Percentiles rank a stretch among this genome's conserved stretches.
These are phyloP conservation scores for Agrotis ipsilon DNA, from an alignment of 2,888 invertebrate genomes.

Conservation along the genomic window DNA sequence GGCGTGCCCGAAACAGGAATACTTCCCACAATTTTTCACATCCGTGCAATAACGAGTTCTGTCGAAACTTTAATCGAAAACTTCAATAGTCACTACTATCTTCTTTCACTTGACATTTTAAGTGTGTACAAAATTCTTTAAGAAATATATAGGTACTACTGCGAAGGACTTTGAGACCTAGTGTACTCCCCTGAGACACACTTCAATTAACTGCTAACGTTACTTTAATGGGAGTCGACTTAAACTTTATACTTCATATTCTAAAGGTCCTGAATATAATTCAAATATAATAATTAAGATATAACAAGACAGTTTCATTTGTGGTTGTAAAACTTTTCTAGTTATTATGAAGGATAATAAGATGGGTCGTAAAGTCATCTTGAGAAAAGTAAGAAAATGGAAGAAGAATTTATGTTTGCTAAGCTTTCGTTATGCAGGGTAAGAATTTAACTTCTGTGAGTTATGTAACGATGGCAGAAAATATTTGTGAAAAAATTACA, in stretches of 20 bases:
- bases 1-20: too few relatives aligned
- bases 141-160: constrained; percentile 23
- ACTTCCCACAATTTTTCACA: constrained; percentile 14
- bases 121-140: constrained; percentile 25
- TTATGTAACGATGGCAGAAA: not conserved
- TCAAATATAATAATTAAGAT: constrained; percentile 53
- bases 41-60: constrained; percentile 45
- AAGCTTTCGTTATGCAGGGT: constrained; percentile 1
- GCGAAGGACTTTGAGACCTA: constrained; percentile 9
- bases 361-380: constrained; percentile 21
- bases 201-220: constrained; percentile 40
- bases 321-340: constrained; percentile 27
- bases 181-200: constrained; percentile 32
- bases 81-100: constrained; percentile 17
- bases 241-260: constrained; percentile 38
- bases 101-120: constrained; percentile 39
- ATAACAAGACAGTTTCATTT: constrained; percentile 44
- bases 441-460: not conserved
- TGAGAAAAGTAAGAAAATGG: constrained; percentile 22
- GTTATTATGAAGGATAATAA: constrained; percentile 39
- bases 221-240: constrained; percentile 42
- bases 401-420: constrained; percentile 12
- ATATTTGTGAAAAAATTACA: not conserved
- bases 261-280: constrained; percentile 39
- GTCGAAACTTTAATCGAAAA: constrained; percentile 51